A percentile compares a stretch with the other conserved stretches of the same genome.
phyloP scores from a whole-genome alignment of 64 coral and sea anemone species.

The Stichodactyla mertensii region DNA sequence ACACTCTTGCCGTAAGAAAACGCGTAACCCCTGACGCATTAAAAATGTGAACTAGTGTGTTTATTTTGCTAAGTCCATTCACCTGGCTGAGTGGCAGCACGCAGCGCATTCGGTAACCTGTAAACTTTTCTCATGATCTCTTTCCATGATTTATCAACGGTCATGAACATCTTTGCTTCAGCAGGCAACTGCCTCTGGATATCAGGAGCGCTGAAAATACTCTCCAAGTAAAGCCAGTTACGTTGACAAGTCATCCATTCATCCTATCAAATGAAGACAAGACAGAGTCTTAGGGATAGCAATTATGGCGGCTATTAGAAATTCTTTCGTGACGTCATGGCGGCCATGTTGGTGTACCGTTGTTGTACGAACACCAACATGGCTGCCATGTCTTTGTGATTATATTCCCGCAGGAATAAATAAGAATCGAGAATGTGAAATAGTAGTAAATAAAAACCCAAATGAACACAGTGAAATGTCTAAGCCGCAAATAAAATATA shows the following conservation, averaged over 20 bases:
- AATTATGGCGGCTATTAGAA: too few species aligned
- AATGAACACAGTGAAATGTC: too few species aligned
- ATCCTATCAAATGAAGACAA: constrained; percentile 41
- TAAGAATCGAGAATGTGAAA: too few species aligned
- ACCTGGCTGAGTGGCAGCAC: constrained; percentile 97
- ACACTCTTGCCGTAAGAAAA: not conserved
- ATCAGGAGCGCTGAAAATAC: constrained; percentile 97
- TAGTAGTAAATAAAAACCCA: too few species aligned
- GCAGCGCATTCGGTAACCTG: constrained; percentile 87
- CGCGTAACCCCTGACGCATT: not conserved
- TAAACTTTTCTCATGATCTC: constrained; percentile 98
- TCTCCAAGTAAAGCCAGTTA: constrained; percentile 97
- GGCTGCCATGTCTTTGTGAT: too few species aligned
- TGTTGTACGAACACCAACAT: too few species aligned
- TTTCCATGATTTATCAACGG: constrained; percentile 98
- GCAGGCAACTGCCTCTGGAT: constrained; percentile 95
- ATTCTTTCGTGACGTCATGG: too few species aligned
- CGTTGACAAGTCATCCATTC: constrained; percentile 97
- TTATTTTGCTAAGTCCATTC: not conserved
- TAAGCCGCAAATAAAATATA: too few species aligned
- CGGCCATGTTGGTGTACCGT: too few species aligned
- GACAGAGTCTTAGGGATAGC: not conserved
- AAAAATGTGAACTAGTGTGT: not conserved
- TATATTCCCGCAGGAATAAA: too few species aligned
- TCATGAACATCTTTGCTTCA: constrained; percentile 98